Base-by-base conservation (phyloP, 1,140 invertebrate genomes). In the Pomacea maculata region DNA sequence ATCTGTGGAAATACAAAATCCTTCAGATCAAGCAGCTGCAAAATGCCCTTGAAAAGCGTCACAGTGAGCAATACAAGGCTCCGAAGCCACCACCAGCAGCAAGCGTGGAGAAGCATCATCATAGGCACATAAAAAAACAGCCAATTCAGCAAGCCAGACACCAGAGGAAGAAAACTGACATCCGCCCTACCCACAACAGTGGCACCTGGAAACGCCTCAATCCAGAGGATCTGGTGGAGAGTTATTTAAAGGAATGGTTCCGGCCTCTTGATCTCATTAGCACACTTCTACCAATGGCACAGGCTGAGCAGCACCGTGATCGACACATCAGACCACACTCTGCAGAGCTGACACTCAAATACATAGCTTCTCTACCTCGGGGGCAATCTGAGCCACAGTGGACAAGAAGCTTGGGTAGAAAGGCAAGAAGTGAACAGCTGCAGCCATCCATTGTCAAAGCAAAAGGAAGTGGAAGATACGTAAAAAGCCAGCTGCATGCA, bases 1-100 rank as follows among this genome's bases (percentile, higher is more conserved):
- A 34, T 12, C 67, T 78, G 77, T 78, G 77, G 77, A 77, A 25
- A 29, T 65, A 78, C 65, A 55, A 78, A 65, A 17, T n/a, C 65
- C 19, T n/a, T 15, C 77, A 78, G 77, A 78, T 78, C 6, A 15
- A 71, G 21, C 65, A 78, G 65, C 77, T 78, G 21, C 77, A 78
- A 65, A 34, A 57, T n/a, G 77, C 19, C 57, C 61, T 78, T 65
- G 77, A 78, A 54, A 71, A 70, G 54, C 75, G 63, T 45, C 25
- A 77, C 61, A 54, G 61, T 1, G n/a, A 73, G 10, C 71, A 73
- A 29, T 29, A 73, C n/a, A 8, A 25, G 25, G 17, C 71, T 61
- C 19, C 8, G 5, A 10, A 2, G 8, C 21, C 57, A 25, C n/a
- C 54, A n/a, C 71, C 71, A 12, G 14, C 25, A 52, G 19, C 25